Base-by-base conservation (phyloP, 2,888 invertebrate genomes). In the Polia nebulosa region DNA sequence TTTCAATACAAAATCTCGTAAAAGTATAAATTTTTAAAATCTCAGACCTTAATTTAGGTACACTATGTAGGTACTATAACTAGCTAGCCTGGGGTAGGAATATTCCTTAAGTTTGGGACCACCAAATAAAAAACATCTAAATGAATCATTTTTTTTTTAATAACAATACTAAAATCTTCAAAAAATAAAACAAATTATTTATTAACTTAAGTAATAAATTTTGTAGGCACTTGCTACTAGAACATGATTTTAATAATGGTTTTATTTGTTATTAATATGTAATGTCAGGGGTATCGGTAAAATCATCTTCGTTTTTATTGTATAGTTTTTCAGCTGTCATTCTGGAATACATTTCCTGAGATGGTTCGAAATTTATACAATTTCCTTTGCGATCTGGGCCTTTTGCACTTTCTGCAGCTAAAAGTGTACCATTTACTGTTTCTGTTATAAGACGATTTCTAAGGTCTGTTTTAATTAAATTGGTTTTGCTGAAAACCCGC, bases 11-110 rank as follows among this genome's bases (percentile, higher is more conserved):
- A 7, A 47, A 47, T 47, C n/a, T n/a, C n/a, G n/a, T n/a, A n/a
- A n/a, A n/a, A n/a, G n/a, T n/a, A n/a, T n/a, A n/a, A n/a, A n/a
- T 25, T 47, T 25, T 15, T 47, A 47, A 47, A 47, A 47, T 47
- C 47, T 47, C 47, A 25, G 25, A 25, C 47, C 13, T 47, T 47
- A 47, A 4, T n/a, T n/a, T n/a, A n/a, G n/a, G n/a, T n/a, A n/a
- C n/a, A 25, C 25, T 47, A 47, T 25, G n/a, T n/a, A n/a, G n/a
- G 47, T 25, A 47, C 47, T 47, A 47, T 47, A 9, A 0, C n/a
- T n/a, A n/a, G n/a, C n/a, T 47, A 47, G 22, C 6, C 3, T 47
- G 47, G 47, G 47, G 47, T 47, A 25, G 47, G 47, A 6, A 47
- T 47, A 13, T 25, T 36, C 15, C 36, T 47, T 47, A 15, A 25